phyloP scores from a whole-genome alignment of 2,797 vertebrate species.

The Gephyroberyx darwinii region DNA sequence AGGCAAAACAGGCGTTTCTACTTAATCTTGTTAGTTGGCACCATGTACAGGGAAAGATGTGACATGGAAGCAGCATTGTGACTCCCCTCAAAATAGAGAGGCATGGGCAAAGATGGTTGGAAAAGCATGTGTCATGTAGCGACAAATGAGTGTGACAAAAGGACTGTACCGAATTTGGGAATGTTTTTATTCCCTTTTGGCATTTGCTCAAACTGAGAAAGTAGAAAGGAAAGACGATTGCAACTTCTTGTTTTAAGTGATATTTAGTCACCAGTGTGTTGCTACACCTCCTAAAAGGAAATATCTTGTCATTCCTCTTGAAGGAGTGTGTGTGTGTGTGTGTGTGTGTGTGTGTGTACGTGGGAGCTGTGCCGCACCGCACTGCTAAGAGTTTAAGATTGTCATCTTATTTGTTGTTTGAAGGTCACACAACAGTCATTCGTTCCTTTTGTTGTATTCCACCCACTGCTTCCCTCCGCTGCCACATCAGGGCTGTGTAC shows the following conservation, averaged over 20 bases:
- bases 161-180: too few relatives aligned
- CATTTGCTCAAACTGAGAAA: too few relatives aligned
- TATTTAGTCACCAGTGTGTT: too few relatives aligned
- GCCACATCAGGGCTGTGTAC: slow-evolving; percentile 14
- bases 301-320: slow-evolving; percentile 26
- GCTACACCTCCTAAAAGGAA: slow-evolving; percentile 8
- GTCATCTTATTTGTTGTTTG: slow-evolving; percentile 40
- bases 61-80: slow-evolving; percentile 27
- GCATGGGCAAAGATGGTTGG: slow-evolving; percentile 3
- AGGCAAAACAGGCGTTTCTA: slow-evolving; percentile 47
- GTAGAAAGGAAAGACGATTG: too few relatives aligned
- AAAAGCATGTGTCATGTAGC: too few relatives aligned
- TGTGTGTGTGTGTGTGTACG: slow-evolving; percentile 22
- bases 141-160: too few relatives aligned
- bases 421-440: slow-evolving; percentile 36
- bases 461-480: neutral
- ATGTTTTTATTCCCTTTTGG: too few relatives aligned
- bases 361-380: neutral
- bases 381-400: slow-evolving; percentile 14
- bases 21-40: slow-evolving; percentile 53
- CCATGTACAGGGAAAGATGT: slow-evolving; percentile 29
- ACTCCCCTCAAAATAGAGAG: slow-evolving; percentile 55
- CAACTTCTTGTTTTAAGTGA: too few relatives aligned
- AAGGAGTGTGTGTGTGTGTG: slow-evolving; percentile 14
- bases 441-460: neutral